Percentiles rank a stretch among this genome's conserved stretches.
Conservation (phyloP, 1,140 invertebrate species). For the Bombus terrestris region DNA sequence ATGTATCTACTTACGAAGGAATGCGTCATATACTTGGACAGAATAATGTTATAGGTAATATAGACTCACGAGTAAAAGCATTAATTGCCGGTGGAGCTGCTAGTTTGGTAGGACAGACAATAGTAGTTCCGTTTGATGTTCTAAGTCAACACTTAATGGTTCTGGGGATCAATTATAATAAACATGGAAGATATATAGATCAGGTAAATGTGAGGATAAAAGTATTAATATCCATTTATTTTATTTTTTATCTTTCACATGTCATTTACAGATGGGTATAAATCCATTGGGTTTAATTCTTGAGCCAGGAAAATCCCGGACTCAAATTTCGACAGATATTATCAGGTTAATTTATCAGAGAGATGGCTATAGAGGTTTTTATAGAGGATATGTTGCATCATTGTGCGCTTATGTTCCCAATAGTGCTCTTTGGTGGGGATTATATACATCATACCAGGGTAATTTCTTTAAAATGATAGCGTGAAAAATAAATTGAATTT, state of each 20-base stretch:
- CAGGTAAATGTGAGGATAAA: constrained; percentile 63
- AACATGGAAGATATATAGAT: constrained; percentile 79
- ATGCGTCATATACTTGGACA: constrained; percentile 91
- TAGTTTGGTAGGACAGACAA: constrained; percentile 96
- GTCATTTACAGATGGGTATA: constrained; percentile 83
- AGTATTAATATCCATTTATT: background rate
- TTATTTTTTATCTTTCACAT: background rate
- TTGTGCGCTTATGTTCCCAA: constrained; percentile 96
- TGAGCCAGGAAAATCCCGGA: constrained; percentile 84
- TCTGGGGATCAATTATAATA: constrained; percentile 87
- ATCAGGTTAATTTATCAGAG: constrained; percentile 88
- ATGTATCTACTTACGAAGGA: constrained; percentile 98
- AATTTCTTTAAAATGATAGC: constrained; percentile 52
- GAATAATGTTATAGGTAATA: constrained; percentile 78
- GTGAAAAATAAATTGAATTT: background rate
- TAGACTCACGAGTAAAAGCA: constrained; percentile 87
- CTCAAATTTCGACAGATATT: constrained; percentile 88
- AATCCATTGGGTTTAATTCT: constrained; percentile 88
- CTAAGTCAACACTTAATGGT: constrained; percentile 99
- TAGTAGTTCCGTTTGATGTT: constrained; percentile 98
- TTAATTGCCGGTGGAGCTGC: constrained; percentile 93
- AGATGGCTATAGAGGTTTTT: constrained; percentile 95
- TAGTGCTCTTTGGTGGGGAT: constrained; percentile 97
- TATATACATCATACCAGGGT: constrained; percentile 98
- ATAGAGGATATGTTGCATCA: constrained; percentile 96